Evolutionary conservation across 2,888 invertebrate species (phyloP), one percentile per base, ranked within the genome.

Genomic region (Theretra japonica): DNA sequence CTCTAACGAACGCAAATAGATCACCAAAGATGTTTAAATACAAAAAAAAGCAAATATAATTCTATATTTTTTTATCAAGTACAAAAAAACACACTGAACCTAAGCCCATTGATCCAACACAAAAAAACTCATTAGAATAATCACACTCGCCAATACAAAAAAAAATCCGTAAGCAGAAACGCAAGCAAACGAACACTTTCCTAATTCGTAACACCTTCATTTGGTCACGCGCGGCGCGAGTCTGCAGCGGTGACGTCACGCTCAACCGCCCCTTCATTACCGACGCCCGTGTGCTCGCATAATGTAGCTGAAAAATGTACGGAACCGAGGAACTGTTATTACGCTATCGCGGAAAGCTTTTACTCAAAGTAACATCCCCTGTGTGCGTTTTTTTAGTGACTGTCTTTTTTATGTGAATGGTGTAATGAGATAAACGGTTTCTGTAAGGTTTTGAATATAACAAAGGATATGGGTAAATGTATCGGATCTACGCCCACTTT

Each of bases 241-340:
- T 53, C 53, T 5, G 19, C 79, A 77, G 79, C 59, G 23, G 72
- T 72, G 70, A 72, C 73, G 73, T 73, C 72, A 73, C 71, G n/a
- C 50, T 33, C 70, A 53, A 69, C 58, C 74, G 75, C 77, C 80
- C 80, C 80, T 81, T 81, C 82, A 81, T 81, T 80, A 81, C 73
- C 68, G 70, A 70, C 68, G 57, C 76, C n/a, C 77, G 81, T 82
- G 82, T 72, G 72, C 73, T 74, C 75, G 81, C 82, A 80, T 82
- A 82, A 81, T 82, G 75, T 70, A 33, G 60, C 65, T 75, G 77
- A 77, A 76, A 76, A 80, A 77, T 77, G 78, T 73, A 70, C 58
- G 50, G 72, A 70, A 69, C 73, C 57, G 58, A 65, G 60, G 25
- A 62, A 69, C 73, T 62, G 70, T 69, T 73, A 70, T 74, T 74